Conservation (phyloP, 2,113 vertebrate species). For the Anguilla japonica region DNA sequence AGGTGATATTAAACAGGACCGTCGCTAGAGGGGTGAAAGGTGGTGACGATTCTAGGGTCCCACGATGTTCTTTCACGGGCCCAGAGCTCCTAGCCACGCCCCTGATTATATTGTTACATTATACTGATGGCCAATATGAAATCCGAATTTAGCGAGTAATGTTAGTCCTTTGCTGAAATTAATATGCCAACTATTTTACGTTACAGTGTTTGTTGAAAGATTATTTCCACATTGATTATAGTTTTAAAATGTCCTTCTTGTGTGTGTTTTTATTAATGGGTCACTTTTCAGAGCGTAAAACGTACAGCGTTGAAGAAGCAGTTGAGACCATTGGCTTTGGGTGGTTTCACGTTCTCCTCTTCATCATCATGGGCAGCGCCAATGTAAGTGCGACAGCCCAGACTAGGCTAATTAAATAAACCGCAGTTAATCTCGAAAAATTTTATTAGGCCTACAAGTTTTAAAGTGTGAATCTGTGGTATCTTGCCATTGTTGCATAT, state of each 20-base stretch:
- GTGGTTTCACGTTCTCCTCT: slow-evolving; percentile 84
- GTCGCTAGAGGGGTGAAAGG: too few relatives aligned
- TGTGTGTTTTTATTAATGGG: not conserved
- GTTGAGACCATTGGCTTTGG: slow-evolving; percentile 92
- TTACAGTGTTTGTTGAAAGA: not conserved
- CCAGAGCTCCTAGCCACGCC: too few relatives aligned
- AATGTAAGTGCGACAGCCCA: slow-evolving; percentile 68
- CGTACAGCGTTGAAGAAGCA: slow-evolving; percentile 85
- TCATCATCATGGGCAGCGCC: slow-evolving; percentile 90
- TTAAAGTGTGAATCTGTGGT: not conserved
- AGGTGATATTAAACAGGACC: not conserved
- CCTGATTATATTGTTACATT: too few relatives aligned
- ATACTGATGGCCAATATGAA: too few relatives aligned
- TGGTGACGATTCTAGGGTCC: not conserved
- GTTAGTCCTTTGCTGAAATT: too few relatives aligned
- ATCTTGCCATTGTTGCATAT: not conserved
- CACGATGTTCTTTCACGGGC: too few relatives aligned
- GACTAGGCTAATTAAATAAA: not conserved
- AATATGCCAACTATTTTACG: not conserved
- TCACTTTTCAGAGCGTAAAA: slow-evolving; percentile 64
- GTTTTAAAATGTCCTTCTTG: slow-evolving; percentile 11
- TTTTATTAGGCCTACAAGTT: not conserved
- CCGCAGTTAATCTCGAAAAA: not conserved
- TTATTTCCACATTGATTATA: not conserved
- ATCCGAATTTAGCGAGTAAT: too few relatives aligned